Evolutionary conservation across 2,888 invertebrate species (phyloP), one percentile per base, ranked within the genome.

Genomic region (Yponomeuta cagnagella): DNA sequence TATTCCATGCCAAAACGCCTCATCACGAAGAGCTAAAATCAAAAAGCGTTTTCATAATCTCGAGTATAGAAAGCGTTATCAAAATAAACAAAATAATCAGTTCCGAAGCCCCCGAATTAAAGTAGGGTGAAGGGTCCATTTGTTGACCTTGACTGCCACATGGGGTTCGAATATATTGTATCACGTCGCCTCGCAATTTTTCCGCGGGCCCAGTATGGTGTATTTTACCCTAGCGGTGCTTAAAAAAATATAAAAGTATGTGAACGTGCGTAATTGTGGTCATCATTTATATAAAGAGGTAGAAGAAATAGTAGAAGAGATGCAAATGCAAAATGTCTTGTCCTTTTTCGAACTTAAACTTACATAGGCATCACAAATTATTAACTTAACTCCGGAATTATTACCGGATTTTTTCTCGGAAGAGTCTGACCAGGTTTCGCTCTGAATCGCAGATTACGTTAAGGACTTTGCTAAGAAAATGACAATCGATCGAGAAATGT

Each of bases 181-280:
- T 63, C 72, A 72, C 72, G 72, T 68, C 66, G 71, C 52, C 58
- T 69, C 64, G 71, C 73, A 68, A 74, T 74, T 74, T 74, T 73
- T 74, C 69, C 63, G 12, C 43, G 43, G 43, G 33, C 43, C n/a
- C 67, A 15, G 52, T 58, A 15, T 58, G 52, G 52, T 15, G 15
- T 58, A 58, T 58, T 15, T 52, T 52, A 52, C 52, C 52, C 15
- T 15, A 52, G 52, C 15, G 52, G 52, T 12, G 52, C 4, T 15
- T 58, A 15, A 58, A 58, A 58, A 58, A 58, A 58, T 43, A 52
- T 52, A 58, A 15, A 58, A 15, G 52, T 15, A 58, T 2, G 52
- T 10, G 12, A 58, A 15, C 52, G 15, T 58, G 8, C 52, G 8
- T 58, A 58, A 15, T 15, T 58, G 15, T 58, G 52, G 52, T 58